Conservation (phyloP, 1,140 invertebrate genomes). For the Spodoptera litura region DNA sequence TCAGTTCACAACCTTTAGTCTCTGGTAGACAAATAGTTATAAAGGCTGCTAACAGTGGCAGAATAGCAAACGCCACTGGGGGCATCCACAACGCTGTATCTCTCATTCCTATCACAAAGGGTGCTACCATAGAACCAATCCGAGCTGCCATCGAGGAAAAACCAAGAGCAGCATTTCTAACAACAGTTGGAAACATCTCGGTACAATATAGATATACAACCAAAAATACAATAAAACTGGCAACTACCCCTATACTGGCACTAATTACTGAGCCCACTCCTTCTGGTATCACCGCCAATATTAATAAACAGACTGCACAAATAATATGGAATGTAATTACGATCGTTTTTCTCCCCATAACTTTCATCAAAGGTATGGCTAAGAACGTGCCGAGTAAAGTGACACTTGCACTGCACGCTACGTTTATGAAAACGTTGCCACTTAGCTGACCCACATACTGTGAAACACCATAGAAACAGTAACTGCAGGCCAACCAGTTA, state of each 20-base stretch:
- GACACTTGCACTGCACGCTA: conserved; percentile 88
- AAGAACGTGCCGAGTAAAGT: conserved; percentile 88
- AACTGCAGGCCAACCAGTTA: conserved; percentile 90
- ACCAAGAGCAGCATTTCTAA: conserved; percentile 89
- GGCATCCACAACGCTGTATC: conserved; percentile 87
- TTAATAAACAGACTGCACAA: conserved; percentile 86
- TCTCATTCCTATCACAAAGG: conserved; percentile 87
- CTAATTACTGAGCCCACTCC: conserved; percentile 85
- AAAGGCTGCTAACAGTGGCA: conserved; percentile 88
- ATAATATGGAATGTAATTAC: conserved; percentile 87
- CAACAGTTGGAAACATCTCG: conserved; percentile 90
- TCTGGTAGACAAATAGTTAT: conserved; percentile 91
- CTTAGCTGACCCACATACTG: conserved; percentile 91
- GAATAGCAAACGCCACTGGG: conserved; percentile 89
- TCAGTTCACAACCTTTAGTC: conserved; percentile 90
- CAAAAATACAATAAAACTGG: conserved; percentile 89
- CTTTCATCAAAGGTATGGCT: conserved; percentile 88
- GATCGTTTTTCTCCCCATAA: conserved; percentile 87
- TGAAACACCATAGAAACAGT: conserved; percentile 91
- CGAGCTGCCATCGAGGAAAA: conserved; percentile 89
- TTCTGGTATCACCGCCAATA: conserved; percentile 85
- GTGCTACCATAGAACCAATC: conserved; percentile 89
- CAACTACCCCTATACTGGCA: conserved; percentile 89
- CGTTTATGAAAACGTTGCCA: conserved; percentile 91
- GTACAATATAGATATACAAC: conserved; percentile 90